Base-by-base conservation (phyloP, 2,113 vertebrate species). In the Sorex fumeus region DNA sequence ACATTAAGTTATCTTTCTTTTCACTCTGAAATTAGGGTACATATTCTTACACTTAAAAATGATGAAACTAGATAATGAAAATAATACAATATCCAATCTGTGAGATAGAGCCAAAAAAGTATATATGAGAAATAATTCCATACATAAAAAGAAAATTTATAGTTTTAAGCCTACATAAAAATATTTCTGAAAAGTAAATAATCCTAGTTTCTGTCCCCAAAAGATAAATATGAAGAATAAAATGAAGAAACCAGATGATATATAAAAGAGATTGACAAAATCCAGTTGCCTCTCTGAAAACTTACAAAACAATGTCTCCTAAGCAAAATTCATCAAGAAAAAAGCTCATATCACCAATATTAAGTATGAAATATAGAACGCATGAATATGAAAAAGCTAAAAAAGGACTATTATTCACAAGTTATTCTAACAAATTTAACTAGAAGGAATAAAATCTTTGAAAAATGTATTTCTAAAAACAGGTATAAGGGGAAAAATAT, bases 151-250 rank as follows among this genome's bases (percentile, higher is more conserved):
- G 27, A 85, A 76, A 69, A 86, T 23, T 71, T 83, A 53, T 53
- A 92, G 67, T 76, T 94, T 84, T 57, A 80, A 90, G 62, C 66
- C 47, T 3, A 47, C 25, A 66, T 71, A 83, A 95, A 25, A 70
- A 79, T 6, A 70, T 87, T 57, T 57, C 19, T 4, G 53, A 57
- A 84, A 84, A 78, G 78, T 74, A 75, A 83, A 77, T 84, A 32
- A 89, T 70, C 19, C 76, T 70, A 76, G 25, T 90, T 80, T 87
- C 47, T 76, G 50, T 4, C 30, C 94, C 6, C 30, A 84, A 69
- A 88, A 70, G 53, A n/a, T 19, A 57, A 87, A 74, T 95, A 72
- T 18, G 90, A 86, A 85, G n/a, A 76, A 6, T 64, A 34, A n/a
- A 36, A 80, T 69, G 32, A 47, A 83, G 90, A 36, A 60, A 50